Evolutionary conservation across 2,888 invertebrate genomes (phyloP).

Genomic region (Euproctis similis): DNA sequence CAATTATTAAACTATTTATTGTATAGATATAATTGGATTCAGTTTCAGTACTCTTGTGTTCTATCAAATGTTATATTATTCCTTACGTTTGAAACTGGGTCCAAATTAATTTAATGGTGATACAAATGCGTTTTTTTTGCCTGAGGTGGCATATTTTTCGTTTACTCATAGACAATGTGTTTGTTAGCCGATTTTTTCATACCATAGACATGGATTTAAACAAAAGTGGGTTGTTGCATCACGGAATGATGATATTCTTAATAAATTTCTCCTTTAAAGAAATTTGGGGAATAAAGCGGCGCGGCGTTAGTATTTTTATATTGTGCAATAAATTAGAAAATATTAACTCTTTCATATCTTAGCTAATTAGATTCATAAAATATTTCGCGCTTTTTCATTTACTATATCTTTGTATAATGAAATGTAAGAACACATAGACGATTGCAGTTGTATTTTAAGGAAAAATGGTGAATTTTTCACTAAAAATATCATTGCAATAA

Average conservation of each 20-base stretch:
- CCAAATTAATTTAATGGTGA: constrained; percentile 28
- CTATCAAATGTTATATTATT: no score
- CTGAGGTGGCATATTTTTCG: constrained; percentile 40
- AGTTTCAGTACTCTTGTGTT: no score
- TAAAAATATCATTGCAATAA: constrained; percentile 29
- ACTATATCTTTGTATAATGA: constrained; percentile 36
- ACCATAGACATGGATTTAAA: constrained; percentile 37
- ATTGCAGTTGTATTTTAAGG: constrained; percentile 31
- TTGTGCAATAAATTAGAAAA: constrained; percentile 69
- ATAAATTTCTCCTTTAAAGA: constrained; percentile 28
- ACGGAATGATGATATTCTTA: constrained; percentile 19
- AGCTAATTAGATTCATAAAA: constrained; percentile 64
- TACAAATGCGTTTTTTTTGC: constrained; percentile 40
- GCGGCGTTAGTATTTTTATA: constrained; percentile 62
- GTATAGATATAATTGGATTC: constrained; percentile 36
- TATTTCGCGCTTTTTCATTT: constrained; percentile 62
- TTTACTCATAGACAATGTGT: constrained; percentile 34
- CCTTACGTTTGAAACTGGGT: constrained; percentile 28
- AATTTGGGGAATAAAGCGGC: constrained; percentile 17
- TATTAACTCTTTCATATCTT: constrained; percentile 64
- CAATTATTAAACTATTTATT: constrained; percentile 50
- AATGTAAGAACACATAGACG: constrained; percentile 34
- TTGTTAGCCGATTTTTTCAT: constrained; percentile 30
- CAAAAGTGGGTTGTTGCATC: constrained; percentile 21
- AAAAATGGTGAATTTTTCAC: constrained; percentile 19